Conservation (phyloP, 2,797 vertebrate genomes). For the Argya squamiceps region DNA sequence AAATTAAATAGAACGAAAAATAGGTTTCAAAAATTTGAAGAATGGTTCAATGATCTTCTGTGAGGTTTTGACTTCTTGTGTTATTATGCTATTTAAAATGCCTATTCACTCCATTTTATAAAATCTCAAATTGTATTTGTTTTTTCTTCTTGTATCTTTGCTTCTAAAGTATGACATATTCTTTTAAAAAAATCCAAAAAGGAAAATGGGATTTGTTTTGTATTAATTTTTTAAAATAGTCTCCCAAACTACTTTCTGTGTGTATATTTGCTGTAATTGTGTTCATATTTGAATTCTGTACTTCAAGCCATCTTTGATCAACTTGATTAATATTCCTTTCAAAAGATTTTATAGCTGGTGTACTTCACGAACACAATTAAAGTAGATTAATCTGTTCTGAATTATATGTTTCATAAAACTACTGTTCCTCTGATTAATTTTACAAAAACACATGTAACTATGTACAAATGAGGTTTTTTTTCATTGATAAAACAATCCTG, state of each 20-base stretch:
- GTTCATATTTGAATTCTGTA: background rate
- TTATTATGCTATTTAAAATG: background rate
- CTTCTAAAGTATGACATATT: background rate
- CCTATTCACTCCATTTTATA: background rate
- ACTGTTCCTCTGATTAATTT: constrained; percentile 31
- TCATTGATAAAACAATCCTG: constrained; percentile 34
- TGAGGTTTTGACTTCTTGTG: background rate
- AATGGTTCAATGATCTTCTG: background rate
- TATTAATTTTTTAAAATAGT: background rate
- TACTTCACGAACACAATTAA: constrained; percentile 20
- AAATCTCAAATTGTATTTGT: background rate
- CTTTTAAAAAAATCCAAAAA: background rate
- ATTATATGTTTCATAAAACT: constrained; percentile 8
- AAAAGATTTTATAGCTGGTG: constrained; percentile 30
- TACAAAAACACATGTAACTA: background rate
- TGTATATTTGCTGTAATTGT: background rate
- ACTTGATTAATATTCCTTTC: constrained; percentile 47
- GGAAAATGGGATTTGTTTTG: background rate
- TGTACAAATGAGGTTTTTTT: background rate
- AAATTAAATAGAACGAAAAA: background rate
- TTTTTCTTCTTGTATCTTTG: background rate
- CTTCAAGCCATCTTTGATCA: constrained; percentile 53
- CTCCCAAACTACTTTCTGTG: background rate
- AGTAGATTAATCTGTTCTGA: constrained; percentile 31
- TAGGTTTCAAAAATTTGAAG: accelerated